A percentile compares a stretch with the other conserved stretches of the same genome.
Evolutionary conservation across 2,797 vertebrate genomes (phyloP).

Genomic region (Lacerta viridis): DNA sequence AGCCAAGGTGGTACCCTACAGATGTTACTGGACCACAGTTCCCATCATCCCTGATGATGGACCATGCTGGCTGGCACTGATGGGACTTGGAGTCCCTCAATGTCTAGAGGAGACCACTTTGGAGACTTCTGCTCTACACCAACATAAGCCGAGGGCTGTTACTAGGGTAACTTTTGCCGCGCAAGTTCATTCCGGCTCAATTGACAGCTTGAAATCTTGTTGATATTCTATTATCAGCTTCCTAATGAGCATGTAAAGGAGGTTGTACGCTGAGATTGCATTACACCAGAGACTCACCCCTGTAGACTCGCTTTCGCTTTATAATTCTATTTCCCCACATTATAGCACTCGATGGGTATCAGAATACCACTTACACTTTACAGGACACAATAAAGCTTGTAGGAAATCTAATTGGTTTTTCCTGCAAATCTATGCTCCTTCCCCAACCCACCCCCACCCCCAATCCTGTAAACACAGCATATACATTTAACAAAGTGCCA

Average conservation of each 20-base stretch:
- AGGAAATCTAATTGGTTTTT: slow-evolving; percentile 52
- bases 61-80: no score
- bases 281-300: slow-evolving; percentile 43
- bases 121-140: neutral
- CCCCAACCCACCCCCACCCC: no score
- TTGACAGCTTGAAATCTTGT: neutral
- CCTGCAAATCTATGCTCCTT: slow-evolving; percentile 46
- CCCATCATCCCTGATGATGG: no score
- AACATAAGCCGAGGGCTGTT: neutral
- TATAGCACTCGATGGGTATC: slow-evolving; percentile 51
- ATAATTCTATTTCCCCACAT: slow-evolving; percentile 54
- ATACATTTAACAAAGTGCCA: slow-evolving; percentile 44
- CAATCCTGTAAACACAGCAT: slow-evolving; percentile 1
- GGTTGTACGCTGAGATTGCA: slow-evolving; percentile 29
- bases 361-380: slow-evolving; percentile 52
- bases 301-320: slow-evolving; percentile 40
- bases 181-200: neutral
- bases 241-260: slow-evolving; percentile 56
- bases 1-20: no score
- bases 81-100: no score
- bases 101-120: neutral
- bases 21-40: no score
- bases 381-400: slow-evolving; percentile 56
- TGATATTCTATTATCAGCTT: slow-evolving; percentile 41
- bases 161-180: neutral